Conservation (phyloP, 2,797 vertebrate species). For the Macropus fuliginosus region DNA sequence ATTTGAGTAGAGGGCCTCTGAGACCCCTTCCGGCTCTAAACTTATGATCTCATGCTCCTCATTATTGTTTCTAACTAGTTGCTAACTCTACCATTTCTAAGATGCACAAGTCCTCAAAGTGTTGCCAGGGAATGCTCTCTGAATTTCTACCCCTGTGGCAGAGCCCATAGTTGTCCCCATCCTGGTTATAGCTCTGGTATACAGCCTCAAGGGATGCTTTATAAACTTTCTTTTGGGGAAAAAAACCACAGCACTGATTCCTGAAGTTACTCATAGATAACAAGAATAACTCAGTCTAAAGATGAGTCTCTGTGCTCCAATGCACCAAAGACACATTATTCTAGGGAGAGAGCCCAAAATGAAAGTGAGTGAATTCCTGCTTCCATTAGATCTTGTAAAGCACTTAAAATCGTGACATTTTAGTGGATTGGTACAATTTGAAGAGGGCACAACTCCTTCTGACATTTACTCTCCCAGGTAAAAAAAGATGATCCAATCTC, state of each 20-base stretch:
- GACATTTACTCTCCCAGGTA: conserved; percentile 46
- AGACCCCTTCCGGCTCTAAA: background rate
- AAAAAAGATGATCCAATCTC: conserved; percentile 16
- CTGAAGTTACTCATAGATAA: background rate
- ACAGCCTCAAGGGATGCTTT: background rate
- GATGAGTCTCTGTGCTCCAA: background rate
- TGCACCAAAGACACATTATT: background rate
- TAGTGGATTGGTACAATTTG: background rate
- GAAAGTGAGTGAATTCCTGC: background rate
- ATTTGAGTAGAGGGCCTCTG: background rate
- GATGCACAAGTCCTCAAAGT: background rate
- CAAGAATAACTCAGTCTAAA: background rate
- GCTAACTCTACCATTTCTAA: conserved; percentile 10
- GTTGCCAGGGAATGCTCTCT: background rate
- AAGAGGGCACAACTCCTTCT: conserved; percentile 19
- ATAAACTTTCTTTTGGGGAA: background rate
- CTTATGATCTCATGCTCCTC: background rate
- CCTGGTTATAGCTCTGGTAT: background rate
- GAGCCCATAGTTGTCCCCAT: background rate
- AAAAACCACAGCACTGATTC: background rate
- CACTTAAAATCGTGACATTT: conserved; percentile 12
- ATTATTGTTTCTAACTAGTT: background rate
- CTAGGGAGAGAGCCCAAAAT: background rate
- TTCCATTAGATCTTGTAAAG: background rate
- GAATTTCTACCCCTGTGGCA: background rate